Conservation (phyloP, 2,888 invertebrate species). For the Carterocephalus palaemon region DNA sequence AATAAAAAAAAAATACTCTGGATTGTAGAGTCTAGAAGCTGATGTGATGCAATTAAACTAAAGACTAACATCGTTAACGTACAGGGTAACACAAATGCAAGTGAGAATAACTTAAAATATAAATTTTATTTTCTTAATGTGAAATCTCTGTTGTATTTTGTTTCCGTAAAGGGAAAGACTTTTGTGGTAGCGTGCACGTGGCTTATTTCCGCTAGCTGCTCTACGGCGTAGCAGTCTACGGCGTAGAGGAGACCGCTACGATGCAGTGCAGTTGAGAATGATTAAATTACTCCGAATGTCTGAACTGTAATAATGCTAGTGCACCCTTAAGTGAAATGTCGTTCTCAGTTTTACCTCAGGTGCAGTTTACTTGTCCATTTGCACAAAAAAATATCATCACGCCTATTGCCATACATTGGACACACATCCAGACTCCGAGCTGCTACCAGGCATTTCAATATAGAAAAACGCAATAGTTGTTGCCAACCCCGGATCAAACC, state of each 20-base stretch:
- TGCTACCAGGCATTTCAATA: too few relatives aligned
- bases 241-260: too few relatives aligned
- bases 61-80: too few relatives aligned
- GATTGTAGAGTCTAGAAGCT: too few relatives aligned
- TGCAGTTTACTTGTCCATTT: too few relatives aligned
- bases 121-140: constrained; percentile 36
- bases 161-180: constrained; percentile 24
- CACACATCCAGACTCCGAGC: too few relatives aligned
- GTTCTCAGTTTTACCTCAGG: constrained; percentile 3
- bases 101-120: constrained; percentile 22
- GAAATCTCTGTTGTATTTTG: too few relatives aligned
- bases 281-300: constrained; percentile 60
- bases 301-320: constrained; percentile 41
- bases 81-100: too few relatives aligned
- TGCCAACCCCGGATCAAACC: background rate
- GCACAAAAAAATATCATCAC: background rate
- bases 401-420: too few relatives aligned
- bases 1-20: too few relatives aligned
- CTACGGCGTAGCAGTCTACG: constrained; percentile 33
- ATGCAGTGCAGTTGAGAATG: constrained; percentile 41
- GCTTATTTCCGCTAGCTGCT: constrained; percentile 32
- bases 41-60: too few relatives aligned
- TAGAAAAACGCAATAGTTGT: background rate
- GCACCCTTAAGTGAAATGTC: constrained; percentile 25
- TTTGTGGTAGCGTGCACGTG: constrained; percentile 35